phyloP scores from a whole-genome alignment of 2,888 invertebrate genomes.

The Sepiola atlantica region DNA sequence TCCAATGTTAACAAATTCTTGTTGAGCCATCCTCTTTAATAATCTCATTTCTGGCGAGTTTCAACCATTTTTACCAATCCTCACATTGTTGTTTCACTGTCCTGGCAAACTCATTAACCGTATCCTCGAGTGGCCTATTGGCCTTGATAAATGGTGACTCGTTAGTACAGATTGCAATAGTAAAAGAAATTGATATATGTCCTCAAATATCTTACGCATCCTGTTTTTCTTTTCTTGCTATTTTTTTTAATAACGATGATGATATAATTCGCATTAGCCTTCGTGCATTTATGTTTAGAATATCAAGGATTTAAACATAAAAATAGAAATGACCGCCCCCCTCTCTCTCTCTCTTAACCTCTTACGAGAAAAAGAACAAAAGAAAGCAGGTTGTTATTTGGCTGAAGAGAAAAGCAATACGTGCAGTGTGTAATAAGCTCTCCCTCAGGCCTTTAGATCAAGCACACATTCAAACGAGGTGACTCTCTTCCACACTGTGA shows the following conservation, averaged over 20 bases:
- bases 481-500: not conserved
- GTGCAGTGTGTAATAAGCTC: not conserved
- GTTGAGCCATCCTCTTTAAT: too few species aligned
- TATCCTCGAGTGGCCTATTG: too few species aligned
- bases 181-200: too few species aligned
- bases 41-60: too few species aligned
- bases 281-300: not conserved
- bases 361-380: not conserved
- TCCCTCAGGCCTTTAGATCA: not conserved
- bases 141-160: too few species aligned
- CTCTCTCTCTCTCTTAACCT: rapidly evolving
- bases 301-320: not conserved
- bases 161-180: too few species aligned
- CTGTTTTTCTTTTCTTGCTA: not conserved
- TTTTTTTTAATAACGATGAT: not conserved
- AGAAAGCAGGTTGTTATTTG: not conserved
- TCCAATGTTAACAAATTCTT: too few species aligned
- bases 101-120: too few species aligned
- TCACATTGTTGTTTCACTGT: too few species aligned
- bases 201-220: not conserved
- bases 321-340: not conserved
- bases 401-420: not conserved
- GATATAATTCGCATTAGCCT: not conserved
- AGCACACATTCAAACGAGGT: not conserved
- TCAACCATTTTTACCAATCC: too few species aligned